Percentiles rank a stretch among this genome's conserved stretches.
Evolutionary conservation across 2,888 invertebrate species (phyloP).

Genomic region (Bembecia ichneumoniformis): DNA sequence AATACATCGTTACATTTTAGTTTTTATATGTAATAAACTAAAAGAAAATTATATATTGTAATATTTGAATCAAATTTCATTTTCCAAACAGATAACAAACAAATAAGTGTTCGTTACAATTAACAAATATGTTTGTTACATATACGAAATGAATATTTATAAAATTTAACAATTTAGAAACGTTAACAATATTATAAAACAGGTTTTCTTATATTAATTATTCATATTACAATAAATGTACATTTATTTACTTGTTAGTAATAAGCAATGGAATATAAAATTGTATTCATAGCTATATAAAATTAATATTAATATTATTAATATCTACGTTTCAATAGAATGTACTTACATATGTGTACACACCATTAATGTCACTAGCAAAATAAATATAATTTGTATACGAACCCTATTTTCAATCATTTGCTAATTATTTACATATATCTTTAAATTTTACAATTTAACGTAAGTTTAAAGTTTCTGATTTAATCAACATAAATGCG

Average conservation of each 20-base stretch:
- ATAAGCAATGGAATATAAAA: background rate
- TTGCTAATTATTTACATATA: constrained; percentile 16
- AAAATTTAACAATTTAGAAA: constrained; percentile 64
- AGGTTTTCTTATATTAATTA: constrained; percentile 28
- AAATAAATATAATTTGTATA: constrained; percentile 7
- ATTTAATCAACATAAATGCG: constrained; percentile 11
- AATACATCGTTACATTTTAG: background rate
- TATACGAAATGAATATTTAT: constrained; percentile 49
- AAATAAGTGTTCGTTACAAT: too few relatives aligned
- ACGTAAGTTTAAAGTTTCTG: constrained; percentile 1
- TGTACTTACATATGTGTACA: background rate
- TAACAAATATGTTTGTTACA: constrained; percentile 21
- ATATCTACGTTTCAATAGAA: background rate
- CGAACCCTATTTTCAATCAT: constrained; percentile 4
- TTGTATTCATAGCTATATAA: background rate
- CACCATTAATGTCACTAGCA: constrained; percentile 4
- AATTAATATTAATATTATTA: too few relatives aligned
- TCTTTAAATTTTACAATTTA: constrained; percentile 13
- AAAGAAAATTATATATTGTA: too few relatives aligned
- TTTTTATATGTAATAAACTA: too few relatives aligned
- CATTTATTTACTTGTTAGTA: constrained; percentile 15
- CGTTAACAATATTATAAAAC: constrained; percentile 63
- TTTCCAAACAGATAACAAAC: too few relatives aligned
- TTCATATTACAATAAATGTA: constrained; percentile 32
- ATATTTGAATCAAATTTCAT: too few relatives aligned